Evolutionary conservation across 2,888 invertebrate species (phyloP), one percentile per base, ranked within the genome.

Genomic region (Ethmia dodecea): DNA sequence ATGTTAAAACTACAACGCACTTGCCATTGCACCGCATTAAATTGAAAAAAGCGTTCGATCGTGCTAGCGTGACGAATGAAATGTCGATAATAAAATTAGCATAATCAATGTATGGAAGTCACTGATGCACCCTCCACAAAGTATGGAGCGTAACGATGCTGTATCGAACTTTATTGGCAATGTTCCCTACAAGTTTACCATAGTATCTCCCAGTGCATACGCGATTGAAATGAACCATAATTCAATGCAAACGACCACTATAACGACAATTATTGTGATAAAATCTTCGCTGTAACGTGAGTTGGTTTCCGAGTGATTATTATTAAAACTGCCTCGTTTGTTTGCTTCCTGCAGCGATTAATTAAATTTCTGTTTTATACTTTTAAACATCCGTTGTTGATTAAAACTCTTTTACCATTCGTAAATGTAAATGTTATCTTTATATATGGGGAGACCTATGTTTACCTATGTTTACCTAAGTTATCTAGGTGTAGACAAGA

Each of bases 171-270:
- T 78, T 78, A 80, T 77, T 78, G 78, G 75, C 73, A 69, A 48
- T 55, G 57, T 45, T 64, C 67, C 71, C 71, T 62, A 59, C 61
- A 68, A 78, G 63, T 75, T 72, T 22, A 25, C 33, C 70, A 67
- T 67, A 71, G 64, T 68, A 66, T 53, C 55, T 70, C 64, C 24
- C 14, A 28, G 66, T 70, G 68, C 61, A 64, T 57, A 62, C 57
- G 55, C 61, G 77, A 80, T 83, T 80, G 76, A 81, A 76, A 81
- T 80, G 72, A 74, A 76, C 76, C 66, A 72, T 78, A 69, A 80
- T 80, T 79, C 75, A 65, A 81, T 80, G 80, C 76, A 79, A 80
- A 80, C 66, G 56, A 61, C 64, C 9, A 9, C 26, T 57, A 64
- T 63, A 66, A 67, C 62, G 61, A 65, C 67, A 66, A 71, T 76